phyloP scores from a whole-genome alignment of 2,888 invertebrate genomes.

The Autographa gamma region DNA sequence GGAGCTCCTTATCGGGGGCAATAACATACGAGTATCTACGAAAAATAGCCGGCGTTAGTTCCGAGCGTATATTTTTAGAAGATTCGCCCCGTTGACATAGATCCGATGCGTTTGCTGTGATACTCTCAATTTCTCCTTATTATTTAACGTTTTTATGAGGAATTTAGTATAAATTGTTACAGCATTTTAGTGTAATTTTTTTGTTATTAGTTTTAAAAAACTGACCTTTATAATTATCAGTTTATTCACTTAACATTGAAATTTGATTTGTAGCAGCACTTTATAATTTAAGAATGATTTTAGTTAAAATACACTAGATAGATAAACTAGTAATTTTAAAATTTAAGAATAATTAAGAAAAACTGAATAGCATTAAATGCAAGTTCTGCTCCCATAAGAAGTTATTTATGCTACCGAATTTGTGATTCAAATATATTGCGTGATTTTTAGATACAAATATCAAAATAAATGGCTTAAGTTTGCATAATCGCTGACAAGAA shows the following conservation, averaged over 20 bases:
- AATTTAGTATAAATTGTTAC: neutral
- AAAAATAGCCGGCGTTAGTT: conserved; percentile 36
- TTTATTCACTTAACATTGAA: no score
- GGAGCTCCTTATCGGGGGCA: conserved; percentile 19
- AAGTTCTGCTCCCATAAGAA: neutral
- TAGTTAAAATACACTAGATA: no score
- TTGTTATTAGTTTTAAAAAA: no score
- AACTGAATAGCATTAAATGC: neutral
- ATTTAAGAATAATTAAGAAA: no score
- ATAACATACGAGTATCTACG: conserved; percentile 37
- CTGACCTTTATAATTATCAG: no score
- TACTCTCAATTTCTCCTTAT: conserved; percentile 25
- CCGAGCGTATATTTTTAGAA: conserved; percentile 38
- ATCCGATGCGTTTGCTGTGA: conserved; percentile 20
- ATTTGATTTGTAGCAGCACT: no score
- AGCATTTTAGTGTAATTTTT: no score
- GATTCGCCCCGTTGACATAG: conserved; percentile 48
- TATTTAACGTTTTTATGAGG: neutral
- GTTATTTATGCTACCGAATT: neutral
- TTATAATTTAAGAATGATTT: no score
- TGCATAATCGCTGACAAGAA: conserved; percentile 27
- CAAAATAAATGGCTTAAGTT: conserved; percentile 32
- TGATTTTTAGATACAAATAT: conserved; percentile 23
- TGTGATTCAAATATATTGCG: conserved; percentile 6
- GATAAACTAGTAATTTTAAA: no score